phyloP scores from a whole-genome alignment of 1,140 invertebrate species.

The Stegodyphus mimosarum region DNA sequence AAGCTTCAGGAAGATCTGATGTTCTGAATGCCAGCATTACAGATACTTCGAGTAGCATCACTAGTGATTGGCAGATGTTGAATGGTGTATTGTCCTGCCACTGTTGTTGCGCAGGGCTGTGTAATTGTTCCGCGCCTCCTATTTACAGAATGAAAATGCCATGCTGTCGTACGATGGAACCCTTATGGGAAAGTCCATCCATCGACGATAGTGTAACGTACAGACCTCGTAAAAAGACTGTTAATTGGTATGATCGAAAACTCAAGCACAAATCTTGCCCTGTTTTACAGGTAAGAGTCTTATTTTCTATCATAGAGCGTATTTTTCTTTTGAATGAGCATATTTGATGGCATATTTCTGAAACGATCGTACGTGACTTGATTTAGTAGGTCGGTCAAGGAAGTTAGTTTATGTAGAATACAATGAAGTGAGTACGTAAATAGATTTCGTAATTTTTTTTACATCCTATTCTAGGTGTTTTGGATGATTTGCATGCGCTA shows the following conservation, averaged over 20 bases:
- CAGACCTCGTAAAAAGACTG: slow-evolving; percentile 46
- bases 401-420: too few species aligned
- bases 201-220: slow-evolving; percentile 33
- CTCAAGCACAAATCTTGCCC: slow-evolving; percentile 57
- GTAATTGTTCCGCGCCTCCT: slow-evolving; percentile 18
- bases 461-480: too few species aligned
- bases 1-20: slow-evolving; percentile 13
- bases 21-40: background rate
- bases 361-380: too few species aligned
- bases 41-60: background rate
- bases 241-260: slow-evolving; percentile 62
- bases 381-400: too few species aligned
- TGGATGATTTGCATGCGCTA: too few species aligned
- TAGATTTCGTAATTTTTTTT: too few species aligned
- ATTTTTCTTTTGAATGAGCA: background rate
- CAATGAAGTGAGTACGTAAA: too few species aligned
- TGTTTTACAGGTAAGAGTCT: slow-evolving; percentile 58
- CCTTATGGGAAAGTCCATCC: slow-evolving; percentile 56
- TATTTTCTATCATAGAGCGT: background rate
- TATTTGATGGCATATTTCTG: background rate
- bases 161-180: slow-evolving; percentile 62
- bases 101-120: slow-evolving; percentile 34
- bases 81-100: background rate
- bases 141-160: slow-evolving; percentile 46
- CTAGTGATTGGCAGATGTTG: slow-evolving; percentile 22